These are phyloP conservation scores for Pachypeltis micranthus DNA, from an alignment of 1,140 invertebrate species.

Conservation along the genomic window DNA sequence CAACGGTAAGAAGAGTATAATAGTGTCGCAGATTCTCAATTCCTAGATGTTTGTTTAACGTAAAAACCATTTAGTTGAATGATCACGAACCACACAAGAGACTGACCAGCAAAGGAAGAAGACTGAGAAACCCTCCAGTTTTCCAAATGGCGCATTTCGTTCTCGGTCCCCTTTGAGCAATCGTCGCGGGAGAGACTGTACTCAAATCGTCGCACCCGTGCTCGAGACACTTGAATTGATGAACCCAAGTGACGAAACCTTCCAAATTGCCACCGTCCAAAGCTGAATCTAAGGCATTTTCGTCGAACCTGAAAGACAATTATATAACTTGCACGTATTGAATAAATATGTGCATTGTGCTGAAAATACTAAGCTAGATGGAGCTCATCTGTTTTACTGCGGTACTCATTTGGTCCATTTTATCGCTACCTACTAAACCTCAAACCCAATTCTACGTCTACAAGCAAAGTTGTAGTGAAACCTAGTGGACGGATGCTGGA, in stretches of 20 bases:
- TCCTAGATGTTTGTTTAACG: neutral
- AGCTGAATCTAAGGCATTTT: no score
- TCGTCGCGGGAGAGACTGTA: neutral
- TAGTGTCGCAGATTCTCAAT: neutral
- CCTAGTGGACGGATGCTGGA: no score
- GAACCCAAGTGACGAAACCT: neutral
- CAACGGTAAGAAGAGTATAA: neutral
- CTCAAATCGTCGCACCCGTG: neutral
- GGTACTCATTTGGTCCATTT: no score
- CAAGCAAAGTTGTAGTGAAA: no score
- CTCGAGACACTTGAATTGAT: neutral
- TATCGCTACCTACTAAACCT: no score
- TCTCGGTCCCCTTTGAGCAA: neutral
- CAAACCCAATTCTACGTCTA: no score
- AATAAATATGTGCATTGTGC: no score
- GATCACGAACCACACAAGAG: neutral
- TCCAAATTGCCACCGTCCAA: neutral
- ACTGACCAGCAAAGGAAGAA: neutral
- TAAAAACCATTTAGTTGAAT: neutral
- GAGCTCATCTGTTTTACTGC: no score
- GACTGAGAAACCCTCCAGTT: neutral
- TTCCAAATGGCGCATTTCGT: neutral
- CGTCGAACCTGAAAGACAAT: no score
- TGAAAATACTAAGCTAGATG: no score
- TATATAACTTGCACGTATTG: no score